Evolutionary conservation across 2,888 invertebrate species (phyloP).

Genomic region (Agrypnus murinus): DNA sequence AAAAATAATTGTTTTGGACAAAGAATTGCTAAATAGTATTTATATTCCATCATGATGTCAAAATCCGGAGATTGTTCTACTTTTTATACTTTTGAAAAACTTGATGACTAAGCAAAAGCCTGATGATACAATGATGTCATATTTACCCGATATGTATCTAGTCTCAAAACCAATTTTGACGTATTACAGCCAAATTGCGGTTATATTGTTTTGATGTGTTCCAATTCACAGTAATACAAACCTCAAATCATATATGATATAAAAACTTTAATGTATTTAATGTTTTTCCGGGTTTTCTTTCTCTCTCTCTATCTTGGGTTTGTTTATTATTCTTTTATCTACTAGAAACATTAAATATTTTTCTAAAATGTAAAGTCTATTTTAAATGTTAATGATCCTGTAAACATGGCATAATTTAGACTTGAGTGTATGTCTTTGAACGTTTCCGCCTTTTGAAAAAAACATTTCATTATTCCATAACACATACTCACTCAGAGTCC

Average conservation of each 20-base stretch:
- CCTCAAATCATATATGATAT: slow-evolving; percentile 1
- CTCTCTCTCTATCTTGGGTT: too few species aligned
- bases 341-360: neutral
- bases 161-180: too few species aligned
- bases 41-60: too few species aligned
- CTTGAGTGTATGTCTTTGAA: slow-evolving; percentile 5
- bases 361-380: slow-evolving; percentile 5
- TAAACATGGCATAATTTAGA: slow-evolving; percentile 16
- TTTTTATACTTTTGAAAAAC: too few species aligned
- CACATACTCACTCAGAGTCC: too few species aligned
- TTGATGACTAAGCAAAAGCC: too few species aligned
- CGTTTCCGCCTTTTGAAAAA: slow-evolving; percentile 16
- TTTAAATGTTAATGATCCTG: slow-evolving; percentile 7
- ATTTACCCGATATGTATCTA: too few species aligned
- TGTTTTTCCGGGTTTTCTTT: slow-evolving; percentile 1
- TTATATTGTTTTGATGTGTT: neutral
- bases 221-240: neutral
- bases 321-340: neutral
- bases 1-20: too few species aligned
- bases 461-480: too few species aligned
- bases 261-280: neutral
- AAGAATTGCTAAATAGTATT: too few species aligned
- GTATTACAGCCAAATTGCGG: neutral
- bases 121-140: too few species aligned
- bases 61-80: too few species aligned